phyloP scores from a whole-genome alignment of 2,113 vertebrate genomes.

The Centropristis striata region DNA sequence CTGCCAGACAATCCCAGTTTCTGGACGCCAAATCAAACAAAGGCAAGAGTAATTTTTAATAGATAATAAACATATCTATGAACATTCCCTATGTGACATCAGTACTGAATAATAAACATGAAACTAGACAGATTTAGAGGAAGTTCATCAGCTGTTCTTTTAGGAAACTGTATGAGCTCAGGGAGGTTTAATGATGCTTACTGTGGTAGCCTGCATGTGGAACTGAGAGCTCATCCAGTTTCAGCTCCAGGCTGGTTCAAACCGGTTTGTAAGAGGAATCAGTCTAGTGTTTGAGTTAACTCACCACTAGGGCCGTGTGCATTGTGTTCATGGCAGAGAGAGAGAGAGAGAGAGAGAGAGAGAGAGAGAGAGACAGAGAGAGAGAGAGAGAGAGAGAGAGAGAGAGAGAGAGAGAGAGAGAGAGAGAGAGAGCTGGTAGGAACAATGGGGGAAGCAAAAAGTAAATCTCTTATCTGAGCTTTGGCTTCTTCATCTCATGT shows the following conservation, averaged over 20 bases:
- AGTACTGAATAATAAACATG: not conserved
- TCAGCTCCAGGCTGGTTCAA: conserved; percentile 71
- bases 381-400: no score
- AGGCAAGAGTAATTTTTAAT: not conserved
- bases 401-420: no score
- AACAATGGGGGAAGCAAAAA: conserved; percentile 14
- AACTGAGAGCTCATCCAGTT: conserved; percentile 51
- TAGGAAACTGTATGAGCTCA: conserved; percentile 51
- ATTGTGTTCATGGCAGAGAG: conserved; percentile 28
- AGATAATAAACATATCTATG: not conserved
- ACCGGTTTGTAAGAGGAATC: conserved; percentile 67
- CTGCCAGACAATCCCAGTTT: not conserved
- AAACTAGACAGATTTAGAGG: conserved; percentile 23
- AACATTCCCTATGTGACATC: not conserved
- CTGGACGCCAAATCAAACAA: not conserved
- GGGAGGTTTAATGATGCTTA: conserved; percentile 60
- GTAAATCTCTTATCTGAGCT: not conserved
- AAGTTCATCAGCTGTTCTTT: conserved; percentile 31
- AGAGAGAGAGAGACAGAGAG: no score
- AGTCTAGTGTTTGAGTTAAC: conserved; percentile 52
- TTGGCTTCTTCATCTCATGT: not conserved
- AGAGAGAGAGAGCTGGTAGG: conserved; percentile 36
- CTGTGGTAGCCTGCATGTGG: conserved; percentile 47
- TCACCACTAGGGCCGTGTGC: conserved; percentile 43
- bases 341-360: no score